Base-by-base conservation (phyloP, 1,140 invertebrate species). In the Macrobrachium rosenbergii region DNA sequence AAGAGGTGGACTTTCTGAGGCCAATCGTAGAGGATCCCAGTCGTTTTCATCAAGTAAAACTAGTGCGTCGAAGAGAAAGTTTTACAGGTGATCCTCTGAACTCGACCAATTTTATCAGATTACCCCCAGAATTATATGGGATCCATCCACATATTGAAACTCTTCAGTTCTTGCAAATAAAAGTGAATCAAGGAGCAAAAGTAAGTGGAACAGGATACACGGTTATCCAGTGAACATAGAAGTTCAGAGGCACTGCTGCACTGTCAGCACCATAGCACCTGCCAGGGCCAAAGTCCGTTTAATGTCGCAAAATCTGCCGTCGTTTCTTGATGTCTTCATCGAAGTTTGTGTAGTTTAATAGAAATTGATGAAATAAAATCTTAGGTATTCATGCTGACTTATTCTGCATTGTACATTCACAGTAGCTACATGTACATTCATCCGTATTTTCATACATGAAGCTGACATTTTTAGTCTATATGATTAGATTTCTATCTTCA, bases 151-250 rank as follows among this genome's bases (percentile, higher is more conserved):
- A 80, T 62, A 81, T 87, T 80, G 77, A 81, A 28, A 81, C 60
- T 76, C 45, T 87, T 72, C 84, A 87, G 45, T 76, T 87, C 19
- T 80, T 87, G 52, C 77, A 81, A 37, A 21, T 87, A 59, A 79
- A 87, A 23, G 59, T 81, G 84, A 79, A 45, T 59, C 64, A 87
- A 60, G 23, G 23, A 28, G 21, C 45, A 80, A 62, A 28, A 59
- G 69, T 72, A 72, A 72, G 69, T 72, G 69, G 21, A 52, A 52
- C 12, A 52, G 12, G 52, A 52, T 52, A 52, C 52, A 52, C 52
- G 2, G 52, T 72, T 72, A 72, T 14, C 19, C 69, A 72, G 69
- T 72, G 69, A 43, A 28, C 23, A 43, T 72, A 72, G 69, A 72
- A 23, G 23, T 23, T 43, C 37, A 23, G 23, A 23, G 37, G 69